Evolutionary conservation across 37 sponge, comb jelly and placozoan species (phyloP).

Genomic region (Theonella swinhoei): DNA sequence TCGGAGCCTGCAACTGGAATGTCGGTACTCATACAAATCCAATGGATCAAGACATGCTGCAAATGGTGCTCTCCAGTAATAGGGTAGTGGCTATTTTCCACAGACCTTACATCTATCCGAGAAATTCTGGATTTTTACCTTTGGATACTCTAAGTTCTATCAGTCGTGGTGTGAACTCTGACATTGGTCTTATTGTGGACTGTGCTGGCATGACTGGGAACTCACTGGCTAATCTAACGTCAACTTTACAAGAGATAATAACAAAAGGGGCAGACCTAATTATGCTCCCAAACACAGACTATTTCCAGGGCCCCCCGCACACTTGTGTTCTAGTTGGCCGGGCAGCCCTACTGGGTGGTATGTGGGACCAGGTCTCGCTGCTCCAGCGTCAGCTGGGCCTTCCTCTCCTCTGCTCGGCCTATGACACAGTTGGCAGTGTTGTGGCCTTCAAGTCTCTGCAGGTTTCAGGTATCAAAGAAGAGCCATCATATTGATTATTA

Average conservation of each 20-base stretch:
- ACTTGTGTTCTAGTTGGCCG: conserved; percentile 28
- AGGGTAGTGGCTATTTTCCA: conserved; percentile 39
- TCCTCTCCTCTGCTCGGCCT: conserved; percentile 13
- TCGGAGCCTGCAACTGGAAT: conserved; percentile 37
- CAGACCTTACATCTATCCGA: conserved; percentile 12
- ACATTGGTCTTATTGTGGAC: conserved; percentile 28
- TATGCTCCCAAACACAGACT: conserved; percentile 12
- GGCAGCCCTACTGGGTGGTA: not conserved
- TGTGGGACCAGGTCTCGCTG: conserved; percentile 5
- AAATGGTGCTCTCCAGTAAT: conserved; percentile 15
- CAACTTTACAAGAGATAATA: conserved; percentile 16
- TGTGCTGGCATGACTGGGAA: not conserved
- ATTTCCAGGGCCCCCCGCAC: conserved; percentile 14
- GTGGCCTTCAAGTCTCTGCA: conserved; percentile 41
- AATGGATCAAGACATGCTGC: conserved; percentile 35
- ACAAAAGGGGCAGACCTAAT: conserved; percentile 15
- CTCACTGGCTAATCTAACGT: not conserved
- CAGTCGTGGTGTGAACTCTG: not conserved
- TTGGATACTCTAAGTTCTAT: not conserved
- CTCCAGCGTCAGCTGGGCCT: conserved; percentile 28
- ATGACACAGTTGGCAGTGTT: conserved; percentile 37
- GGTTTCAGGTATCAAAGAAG: not conserved
- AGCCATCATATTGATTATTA: not conserved
- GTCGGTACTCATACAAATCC: conserved; percentile 25
- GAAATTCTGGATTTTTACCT: not conserved